Evolutionary conservation across 2,113 vertebrate species (phyloP).

Genomic region (Jaculus jaculus): DNA sequence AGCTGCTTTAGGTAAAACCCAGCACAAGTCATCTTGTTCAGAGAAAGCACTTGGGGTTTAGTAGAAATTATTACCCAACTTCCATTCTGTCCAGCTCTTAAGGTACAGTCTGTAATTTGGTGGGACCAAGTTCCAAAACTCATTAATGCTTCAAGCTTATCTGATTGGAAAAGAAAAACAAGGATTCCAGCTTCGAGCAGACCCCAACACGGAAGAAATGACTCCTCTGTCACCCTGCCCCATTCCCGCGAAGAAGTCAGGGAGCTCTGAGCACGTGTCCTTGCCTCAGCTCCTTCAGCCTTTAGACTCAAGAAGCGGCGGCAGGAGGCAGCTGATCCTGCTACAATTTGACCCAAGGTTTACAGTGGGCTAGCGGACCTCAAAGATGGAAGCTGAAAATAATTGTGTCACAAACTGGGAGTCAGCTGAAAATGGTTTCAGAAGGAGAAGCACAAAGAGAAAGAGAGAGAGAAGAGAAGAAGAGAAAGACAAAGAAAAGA

Average conservation of each 20-base stretch:
- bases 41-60: background rate
- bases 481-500: too few relatives aligned
- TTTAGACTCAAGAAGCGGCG: background rate
- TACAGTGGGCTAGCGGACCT: background rate
- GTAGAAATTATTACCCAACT: background rate
- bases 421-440: background rate
- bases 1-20: background rate
- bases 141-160: background rate
- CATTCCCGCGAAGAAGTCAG: background rate
- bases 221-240: background rate
- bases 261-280: background rate
- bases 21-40: background rate
- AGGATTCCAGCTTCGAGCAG: background rate
- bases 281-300: background rate
- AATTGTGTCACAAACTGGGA: background rate
- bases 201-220: background rate
- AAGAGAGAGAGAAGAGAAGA: background rate
- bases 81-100: background rate
- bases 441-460: background rate
- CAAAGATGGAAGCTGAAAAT: background rate
- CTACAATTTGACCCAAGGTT: background rate
- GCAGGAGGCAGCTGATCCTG: background rate
- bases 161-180: constrained; percentile 5
- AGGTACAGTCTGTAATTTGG: background rate
- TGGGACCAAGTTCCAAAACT: background rate